Base-by-base conservation (phyloP, 2,797 vertebrate species). In the Streptopelia turtur region DNA sequence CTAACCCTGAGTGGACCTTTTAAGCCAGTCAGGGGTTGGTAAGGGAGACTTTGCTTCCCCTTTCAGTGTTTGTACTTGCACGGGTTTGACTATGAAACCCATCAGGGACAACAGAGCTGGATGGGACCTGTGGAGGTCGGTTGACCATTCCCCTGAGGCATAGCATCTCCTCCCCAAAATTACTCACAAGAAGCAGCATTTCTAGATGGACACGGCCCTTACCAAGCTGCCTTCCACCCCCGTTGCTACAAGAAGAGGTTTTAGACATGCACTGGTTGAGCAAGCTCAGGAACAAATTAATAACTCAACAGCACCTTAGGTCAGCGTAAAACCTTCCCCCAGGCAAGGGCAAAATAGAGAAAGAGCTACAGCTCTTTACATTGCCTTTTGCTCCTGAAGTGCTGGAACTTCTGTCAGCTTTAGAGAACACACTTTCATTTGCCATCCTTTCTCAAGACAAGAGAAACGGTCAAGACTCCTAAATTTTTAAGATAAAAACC, bases 71-170 rank as follows among this genome's bases (percentile, higher is more conserved):
- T 47, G 24, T n/a, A 47, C 1, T 25, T 47, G 21, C 63, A 50
- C n/a, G 37, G 9, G 17, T 25, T 33, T 41, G 55, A 69, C 47
- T 53, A 20, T 6, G 41, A 80, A 91, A 88, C 13, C n/a, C 64
- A 77, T 5, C 49, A 28, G 45, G 9, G 15, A 30, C n/a, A 69
- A 50, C 11, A 61, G 45, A 72, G 50, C 35, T 72, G 43, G 39
- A 69, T 82, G 21, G 28, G 22, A 69, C 28, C 8, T 28, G 66
- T 35, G 4, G 18, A 90, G 14, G 13, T 8, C 0, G 0, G n/a
- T 0, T 64, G 39, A 68, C 41, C 20, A 57, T 6, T 8, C 11
- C 14, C 16, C 30, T 72, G 33, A 74, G 47, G 11, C 28, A 74
- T 23, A 59, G n/a, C 4, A 0, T 27, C 53, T 76, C 39, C 35